These are phyloP conservation scores for Microdon myrmicae DNA, from an alignment of 2,888 invertebrate species.

Conservation along the genomic window DNA sequence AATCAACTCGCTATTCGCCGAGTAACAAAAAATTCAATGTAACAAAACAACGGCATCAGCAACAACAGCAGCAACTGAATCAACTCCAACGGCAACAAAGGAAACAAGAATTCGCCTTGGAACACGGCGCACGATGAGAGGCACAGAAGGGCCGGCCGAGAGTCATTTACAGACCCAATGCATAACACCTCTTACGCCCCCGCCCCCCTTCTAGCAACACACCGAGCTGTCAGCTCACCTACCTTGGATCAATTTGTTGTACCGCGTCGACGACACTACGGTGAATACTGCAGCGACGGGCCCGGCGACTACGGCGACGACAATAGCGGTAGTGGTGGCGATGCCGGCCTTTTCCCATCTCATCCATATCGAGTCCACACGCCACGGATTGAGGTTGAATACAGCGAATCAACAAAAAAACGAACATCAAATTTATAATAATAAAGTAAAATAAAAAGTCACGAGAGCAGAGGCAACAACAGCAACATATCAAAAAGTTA, in stretches of 20 bases:
- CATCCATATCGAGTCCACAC: conserved; percentile 39
- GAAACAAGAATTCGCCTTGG: conserved; percentile 7
- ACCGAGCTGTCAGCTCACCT: conserved; percentile 20
- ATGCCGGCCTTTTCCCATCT: conserved; percentile 35
- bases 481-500: conserved; percentile 28
- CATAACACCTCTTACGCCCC: conserved; percentile 28
- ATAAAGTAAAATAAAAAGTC: too few species aligned
- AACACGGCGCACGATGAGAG: too few species aligned
- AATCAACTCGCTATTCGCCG: conserved; percentile 47
- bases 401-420: conserved; percentile 15
- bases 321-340: conserved; percentile 1
- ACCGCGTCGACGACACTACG: conserved; percentile 50
- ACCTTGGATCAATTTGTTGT: conserved; percentile 47
- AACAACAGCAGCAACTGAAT: not conserved
- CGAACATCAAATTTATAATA: conserved; percentile 3
- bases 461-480: too few species aligned
- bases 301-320: conserved; percentile 18
- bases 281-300: conserved; percentile 38
- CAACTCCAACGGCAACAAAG: conserved; percentile 53
- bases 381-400: conserved; percentile 30
- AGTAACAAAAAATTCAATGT: too few species aligned
- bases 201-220: too few species aligned
- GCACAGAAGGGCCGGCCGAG: too few species aligned
- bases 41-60: conserved; percentile 57
- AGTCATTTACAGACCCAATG: conserved; percentile 47